Conservation (phyloP, 2,113 vertebrate genomes). For the Axis porcinus region DNA sequence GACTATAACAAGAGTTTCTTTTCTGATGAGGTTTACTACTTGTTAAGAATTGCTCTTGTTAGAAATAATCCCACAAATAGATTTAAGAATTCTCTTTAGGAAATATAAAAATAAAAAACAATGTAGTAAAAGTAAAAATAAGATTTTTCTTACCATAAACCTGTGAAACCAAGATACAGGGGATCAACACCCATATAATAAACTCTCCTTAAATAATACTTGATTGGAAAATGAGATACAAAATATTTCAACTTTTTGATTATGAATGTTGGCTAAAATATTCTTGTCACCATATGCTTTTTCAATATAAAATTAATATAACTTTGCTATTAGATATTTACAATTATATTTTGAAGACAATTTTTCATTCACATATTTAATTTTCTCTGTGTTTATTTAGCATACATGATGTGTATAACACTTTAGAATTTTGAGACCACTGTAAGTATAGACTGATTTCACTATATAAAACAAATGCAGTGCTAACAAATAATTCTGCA, state of each 20-base stretch:
- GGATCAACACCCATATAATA: neutral
- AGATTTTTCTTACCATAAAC: neutral
- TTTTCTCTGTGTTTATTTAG: neutral
- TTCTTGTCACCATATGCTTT: neutral
- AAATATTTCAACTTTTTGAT: neutral
- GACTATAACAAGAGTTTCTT: slow-evolving; percentile 22
- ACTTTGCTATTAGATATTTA: neutral
- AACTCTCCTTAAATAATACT: neutral
- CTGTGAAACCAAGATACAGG: neutral
- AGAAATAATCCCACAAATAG: slow-evolving; percentile 34
- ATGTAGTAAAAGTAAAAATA: neutral
- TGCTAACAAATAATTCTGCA: neutral
- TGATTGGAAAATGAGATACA: neutral
- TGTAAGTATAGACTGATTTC: neutral
- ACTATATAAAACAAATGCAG: neutral
- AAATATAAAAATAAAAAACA: neutral
- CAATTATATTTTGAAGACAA: neutral
- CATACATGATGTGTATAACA: neutral
- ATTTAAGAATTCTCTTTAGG: slow-evolving; percentile 20
- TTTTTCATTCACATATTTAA: neutral
- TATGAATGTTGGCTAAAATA: neutral
- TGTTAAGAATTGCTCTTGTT: slow-evolving; percentile 32
- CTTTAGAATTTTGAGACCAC: neutral
- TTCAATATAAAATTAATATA: neutral
- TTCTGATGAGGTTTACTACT: slow-evolving; percentile 42